Conservation (phyloP, 2,113 vertebrate genomes). For the Gavialis gangeticus region DNA sequence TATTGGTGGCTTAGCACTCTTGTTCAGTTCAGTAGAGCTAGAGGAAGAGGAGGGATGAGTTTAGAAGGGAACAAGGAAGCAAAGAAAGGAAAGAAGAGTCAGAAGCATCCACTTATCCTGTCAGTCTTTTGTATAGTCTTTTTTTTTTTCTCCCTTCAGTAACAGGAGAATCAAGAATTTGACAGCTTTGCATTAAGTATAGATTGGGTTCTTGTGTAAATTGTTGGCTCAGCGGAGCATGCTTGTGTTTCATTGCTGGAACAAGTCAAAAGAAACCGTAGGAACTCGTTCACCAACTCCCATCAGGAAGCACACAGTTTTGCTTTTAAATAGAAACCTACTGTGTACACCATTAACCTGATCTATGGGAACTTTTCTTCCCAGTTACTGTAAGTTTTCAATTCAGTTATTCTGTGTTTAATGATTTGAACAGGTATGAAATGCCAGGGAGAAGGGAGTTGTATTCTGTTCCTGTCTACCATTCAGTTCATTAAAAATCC, state of each 20-base stretch:
- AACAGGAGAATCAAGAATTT: neutral
- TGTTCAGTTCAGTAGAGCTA: neutral
- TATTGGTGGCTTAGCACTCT: neutral
- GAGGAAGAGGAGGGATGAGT: neutral
- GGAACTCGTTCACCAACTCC: neutral
- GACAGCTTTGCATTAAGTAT: neutral
- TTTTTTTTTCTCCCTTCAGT: neutral
- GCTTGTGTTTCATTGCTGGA: rapidly evolving
- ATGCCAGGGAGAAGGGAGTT: neutral
- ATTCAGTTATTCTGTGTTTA: neutral
- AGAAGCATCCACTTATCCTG: neutral
- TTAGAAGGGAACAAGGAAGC: neutral
- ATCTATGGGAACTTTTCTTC: neutral
- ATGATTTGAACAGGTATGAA: neutral
- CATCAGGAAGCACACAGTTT: neutral
- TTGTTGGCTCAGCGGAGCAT: rapidly evolving
- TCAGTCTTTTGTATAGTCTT: neutral
- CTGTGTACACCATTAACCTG: rapidly evolving
- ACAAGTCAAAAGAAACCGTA: neutral
- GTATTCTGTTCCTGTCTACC: neutral
- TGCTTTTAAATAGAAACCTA: neutral
- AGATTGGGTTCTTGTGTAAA: neutral
- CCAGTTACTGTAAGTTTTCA: neutral
- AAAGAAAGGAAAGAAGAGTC: neutral
- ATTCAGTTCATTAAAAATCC: neutral